Conservation (phyloP, 2,888 invertebrate species). For the Scaptodrosophila latifasciaeformis region DNA sequence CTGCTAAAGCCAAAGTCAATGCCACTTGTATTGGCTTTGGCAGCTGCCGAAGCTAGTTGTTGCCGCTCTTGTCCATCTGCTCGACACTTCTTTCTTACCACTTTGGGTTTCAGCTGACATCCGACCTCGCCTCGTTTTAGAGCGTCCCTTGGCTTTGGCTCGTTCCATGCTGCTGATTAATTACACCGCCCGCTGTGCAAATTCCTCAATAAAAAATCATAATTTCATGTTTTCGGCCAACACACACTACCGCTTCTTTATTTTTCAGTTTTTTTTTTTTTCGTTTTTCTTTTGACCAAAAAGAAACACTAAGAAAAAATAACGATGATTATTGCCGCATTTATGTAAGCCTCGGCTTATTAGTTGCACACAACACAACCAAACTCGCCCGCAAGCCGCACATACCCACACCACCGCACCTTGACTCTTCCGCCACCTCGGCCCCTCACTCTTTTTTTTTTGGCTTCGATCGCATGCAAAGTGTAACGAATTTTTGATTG, state of each 20-base stretch:
- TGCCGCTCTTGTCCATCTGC: slow-evolving; percentile 31
- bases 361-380: slow-evolving; percentile 43
- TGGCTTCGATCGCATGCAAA: slow-evolving; percentile 34
- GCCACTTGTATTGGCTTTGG: slow-evolving; percentile 37
- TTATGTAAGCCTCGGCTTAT: slow-evolving; percentile 64
- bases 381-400: not conserved
- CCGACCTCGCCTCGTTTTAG: slow-evolving; percentile 53
- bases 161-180: slow-evolving; percentile 64
- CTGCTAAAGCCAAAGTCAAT: slow-evolving; percentile 18
- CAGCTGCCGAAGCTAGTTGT: slow-evolving; percentile 21
- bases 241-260: slow-evolving; percentile 18
- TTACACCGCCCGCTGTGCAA: slow-evolving; percentile 60
- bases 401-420: not conserved
- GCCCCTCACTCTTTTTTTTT: not conserved
- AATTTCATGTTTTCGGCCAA: slow-evolving; percentile 46
- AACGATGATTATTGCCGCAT: slow-evolving; percentile 66
- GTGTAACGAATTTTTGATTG: slow-evolving; percentile 69
- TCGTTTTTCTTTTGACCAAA: slow-evolving; percentile 5
- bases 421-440: not conserved
- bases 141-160: slow-evolving; percentile 11
- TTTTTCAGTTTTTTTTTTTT: not conserved
- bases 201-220: slow-evolving; percentile 71
- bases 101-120: slow-evolving; percentile 40
- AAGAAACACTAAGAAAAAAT: slow-evolving; percentile 16
- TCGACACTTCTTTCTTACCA: no score